Base-by-base conservation (phyloP, 2,888 invertebrate genomes). In the Scaptomyza reducta region DNA sequence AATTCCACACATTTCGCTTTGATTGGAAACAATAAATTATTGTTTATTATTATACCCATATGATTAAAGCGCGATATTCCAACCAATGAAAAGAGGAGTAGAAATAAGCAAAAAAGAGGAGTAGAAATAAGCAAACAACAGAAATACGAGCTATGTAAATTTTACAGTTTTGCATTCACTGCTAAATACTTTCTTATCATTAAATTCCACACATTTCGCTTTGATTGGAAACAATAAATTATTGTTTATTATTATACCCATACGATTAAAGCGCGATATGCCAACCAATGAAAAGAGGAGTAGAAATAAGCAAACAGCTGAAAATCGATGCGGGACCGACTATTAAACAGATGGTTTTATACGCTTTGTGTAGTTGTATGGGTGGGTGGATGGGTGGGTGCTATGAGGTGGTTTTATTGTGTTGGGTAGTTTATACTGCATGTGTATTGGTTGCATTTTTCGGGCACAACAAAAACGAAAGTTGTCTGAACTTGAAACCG, bases 401-500 rank as follows among this genome's bases (percentile, higher is more conserved):
- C 18, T 27, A 18, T 18, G 10, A 31, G 33, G 18, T 61, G 46
- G 13, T n/a, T 31, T 22, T 29, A 18, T 53, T 14, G 46, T 29
- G 33, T 25, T 47, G 47, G 45, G 41, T 45, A 22, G 38, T 31
- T n/a, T 47, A 7, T 54, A 18, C 6, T 45, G 41, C 35, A 31
- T 42, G 56, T 70, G 70, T 62, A 31, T 42, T 29, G 56, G 38
- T 10, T 76, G 81, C 79, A 81, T 56, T 74, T 79, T 84, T 55
- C 31, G 77, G 79, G 66, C 75, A 79, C 64, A 82, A 82, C 78
- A 84, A 85, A 84, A 85, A 79, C 67, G 86, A 85, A 85, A 85
- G 85, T 85, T 85, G 80, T 79, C 74, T 87, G 85, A 85, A 85
- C 85, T 85, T 87, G 86, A 70, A 80, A 73, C 51, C 31, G 54